phyloP scores from a whole-genome alignment of 2,797 vertebrate genomes.

The Notolabrus celidotus region DNA sequence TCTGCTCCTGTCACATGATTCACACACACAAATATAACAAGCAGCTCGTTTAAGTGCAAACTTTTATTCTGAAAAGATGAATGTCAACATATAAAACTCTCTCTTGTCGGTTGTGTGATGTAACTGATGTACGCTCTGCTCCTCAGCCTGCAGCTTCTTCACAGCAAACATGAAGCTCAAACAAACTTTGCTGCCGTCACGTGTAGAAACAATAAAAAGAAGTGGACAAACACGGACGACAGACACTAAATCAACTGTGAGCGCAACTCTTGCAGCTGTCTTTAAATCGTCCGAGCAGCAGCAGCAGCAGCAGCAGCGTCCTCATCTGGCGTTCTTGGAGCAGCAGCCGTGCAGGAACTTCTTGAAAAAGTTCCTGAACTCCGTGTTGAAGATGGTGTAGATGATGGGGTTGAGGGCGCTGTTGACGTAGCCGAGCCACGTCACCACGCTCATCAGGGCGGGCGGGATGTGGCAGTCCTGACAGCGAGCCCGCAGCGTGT shows the following conservation, averaged over 20 bases:
- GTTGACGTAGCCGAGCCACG: conserved; percentile 97
- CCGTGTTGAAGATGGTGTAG: conserved; percentile 94
- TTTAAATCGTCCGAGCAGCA: background rate
- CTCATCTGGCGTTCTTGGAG: conserved; percentile 14
- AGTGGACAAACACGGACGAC: conserved; percentile 25
- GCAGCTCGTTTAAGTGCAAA: conserved; percentile 31
- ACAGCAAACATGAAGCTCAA: conserved; percentile 41
- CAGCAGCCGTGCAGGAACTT: conserved; percentile 87
- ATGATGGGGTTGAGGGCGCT: conserved; percentile 96
- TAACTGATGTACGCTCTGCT: conserved; percentile 7
- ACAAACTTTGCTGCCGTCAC: conserved; percentile 56
- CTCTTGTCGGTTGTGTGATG: conserved; percentile 1
- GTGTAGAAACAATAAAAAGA: conserved; percentile 58
- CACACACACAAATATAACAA: conserved; percentile 7
- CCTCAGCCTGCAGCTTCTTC: conserved; percentile 37
- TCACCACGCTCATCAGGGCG: conserved; percentile 92
- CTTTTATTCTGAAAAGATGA: conserved; percentile 72
- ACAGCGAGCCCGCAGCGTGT: conserved; percentile 90
- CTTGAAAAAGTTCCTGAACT: conserved; percentile 94
- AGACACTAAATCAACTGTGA: conserved; percentile 19
- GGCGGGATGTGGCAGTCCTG: conserved; percentile 86
- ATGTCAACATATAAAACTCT: conserved; percentile 62
- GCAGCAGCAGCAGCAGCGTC: background rate
- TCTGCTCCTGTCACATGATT: too few species aligned
- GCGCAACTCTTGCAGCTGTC: conserved; percentile 14